Conservation (phyloP, 1,140 invertebrate genomes). For the Zaprionus vittiger region DNA sequence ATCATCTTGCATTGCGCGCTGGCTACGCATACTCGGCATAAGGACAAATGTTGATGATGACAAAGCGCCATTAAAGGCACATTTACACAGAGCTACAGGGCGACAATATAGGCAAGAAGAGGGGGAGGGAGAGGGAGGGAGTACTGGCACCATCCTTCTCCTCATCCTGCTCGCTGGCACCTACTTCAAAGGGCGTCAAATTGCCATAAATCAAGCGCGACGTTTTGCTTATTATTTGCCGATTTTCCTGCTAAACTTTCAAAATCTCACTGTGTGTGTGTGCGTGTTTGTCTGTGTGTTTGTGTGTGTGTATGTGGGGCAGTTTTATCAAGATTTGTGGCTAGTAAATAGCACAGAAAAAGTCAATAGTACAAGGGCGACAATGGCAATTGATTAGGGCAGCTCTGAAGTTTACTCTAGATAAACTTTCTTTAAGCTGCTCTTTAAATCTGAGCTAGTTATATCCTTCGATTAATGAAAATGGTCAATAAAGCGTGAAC, state of each 20-base stretch:
- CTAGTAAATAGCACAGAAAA: constrained; percentile 39
- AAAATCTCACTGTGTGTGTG: not conserved
- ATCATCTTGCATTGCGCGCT: constrained; percentile 66
- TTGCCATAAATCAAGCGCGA: constrained; percentile 79
- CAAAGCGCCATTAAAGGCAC: constrained; percentile 79
- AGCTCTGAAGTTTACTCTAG: not conserved
- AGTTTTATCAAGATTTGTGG: constrained; percentile 65
- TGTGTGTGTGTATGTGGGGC: constrained; percentile 9
- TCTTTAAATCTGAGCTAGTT: not conserved
- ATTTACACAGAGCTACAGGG: constrained; percentile 62
- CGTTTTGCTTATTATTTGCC: constrained; percentile 80
- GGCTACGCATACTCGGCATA: constrained; percentile 71
- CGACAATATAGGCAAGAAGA: not conserved
- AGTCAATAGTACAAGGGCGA: constrained; percentile 9
- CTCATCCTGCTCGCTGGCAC: constrained; percentile 35
- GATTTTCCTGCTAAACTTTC: constrained; percentile 61
- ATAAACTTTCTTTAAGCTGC: not conserved
- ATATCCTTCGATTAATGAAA: not conserved
- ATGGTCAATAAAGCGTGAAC: fast-evolving
- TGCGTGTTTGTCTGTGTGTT: not conserved
- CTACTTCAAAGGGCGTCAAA: constrained; percentile 65
- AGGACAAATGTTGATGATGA: constrained; percentile 83
- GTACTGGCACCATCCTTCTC: not conserved
- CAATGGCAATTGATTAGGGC: constrained; percentile 38
- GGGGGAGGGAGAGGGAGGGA: not conserved